A percentile compares a stretch with the other conserved stretches of the same genome.
Evolutionary conservation across 2,888 invertebrate species (phyloP).

Genomic region (Agonopterix heracliana): DNA sequence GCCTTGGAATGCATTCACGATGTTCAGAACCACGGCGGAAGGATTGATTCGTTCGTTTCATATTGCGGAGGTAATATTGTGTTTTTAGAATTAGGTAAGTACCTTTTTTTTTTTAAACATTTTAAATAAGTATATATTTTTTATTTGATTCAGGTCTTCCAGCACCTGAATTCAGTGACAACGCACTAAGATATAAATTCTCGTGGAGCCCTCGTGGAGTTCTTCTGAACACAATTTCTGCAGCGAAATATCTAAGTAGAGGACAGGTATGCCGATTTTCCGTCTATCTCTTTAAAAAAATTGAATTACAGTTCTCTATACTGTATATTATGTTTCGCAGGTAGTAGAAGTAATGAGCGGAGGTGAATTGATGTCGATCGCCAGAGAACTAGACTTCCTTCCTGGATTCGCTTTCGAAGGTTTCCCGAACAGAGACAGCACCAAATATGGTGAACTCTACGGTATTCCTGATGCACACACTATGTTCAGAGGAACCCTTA

Average conservation of each 20-base stretch:
- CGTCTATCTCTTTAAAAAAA: not conserved
- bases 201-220: conserved; percentile 98
- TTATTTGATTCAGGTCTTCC: conserved; percentile 81
- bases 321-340: conserved; percentile 42
- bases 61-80: conserved; percentile 88
- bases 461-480: conserved; percentile 92
- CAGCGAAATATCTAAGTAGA: conserved; percentile 90
- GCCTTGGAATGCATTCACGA: conserved; percentile 98
- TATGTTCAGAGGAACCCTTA: conserved; percentile 93
- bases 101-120: no score
- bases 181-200: conserved; percentile 93
- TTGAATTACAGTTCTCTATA: not conserved
- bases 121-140: not conserved
- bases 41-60: conserved; percentile 95
- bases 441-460: conserved; percentile 90
- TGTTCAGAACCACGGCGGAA: conserved; percentile 90
- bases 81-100: not conserved
- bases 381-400: conserved; percentile 89
- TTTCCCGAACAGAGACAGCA: conserved; percentile 97
- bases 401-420: conserved; percentile 98
- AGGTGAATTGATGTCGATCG: conserved; percentile 91
- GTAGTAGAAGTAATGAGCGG: conserved; percentile 92
- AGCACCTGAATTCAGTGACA: conserved; percentile 96
- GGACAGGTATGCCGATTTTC: conserved; percentile 79
- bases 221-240: conserved; percentile 90